Evolutionary conservation across 2,888 invertebrate species (phyloP).

Genomic region (Diadegma fenestrale): DNA sequence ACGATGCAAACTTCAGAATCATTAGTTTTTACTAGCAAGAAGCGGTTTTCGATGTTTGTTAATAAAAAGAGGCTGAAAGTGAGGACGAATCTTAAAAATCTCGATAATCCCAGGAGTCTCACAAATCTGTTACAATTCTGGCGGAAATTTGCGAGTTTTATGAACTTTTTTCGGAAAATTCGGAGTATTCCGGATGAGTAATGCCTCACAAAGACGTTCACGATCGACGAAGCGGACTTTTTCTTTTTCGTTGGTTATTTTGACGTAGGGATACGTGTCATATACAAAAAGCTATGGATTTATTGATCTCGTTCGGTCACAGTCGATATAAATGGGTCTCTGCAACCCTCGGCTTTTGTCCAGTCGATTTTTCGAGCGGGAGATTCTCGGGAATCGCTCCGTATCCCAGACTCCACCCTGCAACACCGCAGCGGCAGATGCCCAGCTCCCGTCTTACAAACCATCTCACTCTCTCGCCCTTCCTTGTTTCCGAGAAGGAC

Average conservation of each 20-base stretch:
- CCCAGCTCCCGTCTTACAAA: not conserved
- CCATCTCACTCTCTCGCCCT: slow-evolving; percentile 20
- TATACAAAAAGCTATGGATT: slow-evolving; percentile 44
- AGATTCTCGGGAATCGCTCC: slow-evolving; percentile 22
- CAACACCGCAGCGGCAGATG: slow-evolving; percentile 51
- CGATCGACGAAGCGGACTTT: slow-evolving; percentile 73
- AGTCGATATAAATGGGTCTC: slow-evolving; percentile 56
- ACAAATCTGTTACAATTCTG: not conserved
- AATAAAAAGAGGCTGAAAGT: not conserved
- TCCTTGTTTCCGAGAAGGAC: slow-evolving; percentile 53
- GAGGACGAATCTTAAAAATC: not conserved
- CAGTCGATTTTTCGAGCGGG: slow-evolving; percentile 60
- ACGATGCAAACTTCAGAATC: not conserved
- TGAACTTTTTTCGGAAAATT: not conserved
- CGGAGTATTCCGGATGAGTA: slow-evolving; percentile 37
- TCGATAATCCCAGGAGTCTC: not conserved
- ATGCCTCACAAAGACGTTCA: slow-evolving; percentile 76
- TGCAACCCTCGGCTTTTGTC: slow-evolving; percentile 52
- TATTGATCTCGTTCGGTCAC: slow-evolving; percentile 49
- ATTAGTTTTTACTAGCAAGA: not conserved
- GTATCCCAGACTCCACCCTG: slow-evolving; percentile 40
- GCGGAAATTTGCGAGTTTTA: not conserved
- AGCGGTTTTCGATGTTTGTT: not conserved
- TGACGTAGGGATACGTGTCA: slow-evolving; percentile 18
- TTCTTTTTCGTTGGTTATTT: slow-evolving; percentile 33